Evolutionary conservation across 2,797 vertebrate species (phyloP), one percentile per base, ranked within the genome.

Genomic region (Hemibagrus guttatus): DNA sequence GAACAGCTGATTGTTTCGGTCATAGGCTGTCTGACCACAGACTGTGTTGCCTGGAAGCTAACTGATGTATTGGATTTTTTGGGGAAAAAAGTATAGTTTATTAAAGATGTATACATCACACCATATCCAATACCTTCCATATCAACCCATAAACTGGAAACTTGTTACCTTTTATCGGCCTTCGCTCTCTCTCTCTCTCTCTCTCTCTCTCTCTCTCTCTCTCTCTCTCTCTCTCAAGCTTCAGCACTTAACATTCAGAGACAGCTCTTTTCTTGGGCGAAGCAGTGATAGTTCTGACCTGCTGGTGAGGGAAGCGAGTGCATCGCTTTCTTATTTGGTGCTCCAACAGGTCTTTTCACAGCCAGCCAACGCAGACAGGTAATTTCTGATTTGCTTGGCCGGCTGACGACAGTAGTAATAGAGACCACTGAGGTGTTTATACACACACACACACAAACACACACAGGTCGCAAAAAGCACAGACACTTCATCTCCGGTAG

Each of bases 361-460:
- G 93, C 93, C 92, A 89, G 93, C 90, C 91, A 91, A 94, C 90
- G 94, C 92, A 91, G 94, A 95, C 94, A 92, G 93, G 94, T 95
- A 93, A 95, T 94, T 93, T 92, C 92, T 94, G 90, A 94, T 96
- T 96, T 96, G 88, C 93, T 95, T 93, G 91, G 92, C 91, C 94
- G 91, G 93, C 92, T 94, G 93, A 93, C 94, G 94, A 94, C 90
- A 89, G 83, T 93, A 82, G 14, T 23, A 86, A 79, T 91, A 90
- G 90, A 89, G 90, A 87, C 88, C 87, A 90, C 87, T 88, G 46
- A 81, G 89, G 87, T 83, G 87, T 85, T 83, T 86, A 93, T 90
- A 90, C 74, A 86, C 91, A 89, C 91, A 92, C 93, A 90, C 66
- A 28, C 85, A 58, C 71, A 74, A 79, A 69, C 81, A 63, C 80